Evolutionary conservation across 2,113 vertebrate genomes (phyloP), one percentile per base, ranked within the genome.

Genomic region (Solea senegalensis): DNA sequence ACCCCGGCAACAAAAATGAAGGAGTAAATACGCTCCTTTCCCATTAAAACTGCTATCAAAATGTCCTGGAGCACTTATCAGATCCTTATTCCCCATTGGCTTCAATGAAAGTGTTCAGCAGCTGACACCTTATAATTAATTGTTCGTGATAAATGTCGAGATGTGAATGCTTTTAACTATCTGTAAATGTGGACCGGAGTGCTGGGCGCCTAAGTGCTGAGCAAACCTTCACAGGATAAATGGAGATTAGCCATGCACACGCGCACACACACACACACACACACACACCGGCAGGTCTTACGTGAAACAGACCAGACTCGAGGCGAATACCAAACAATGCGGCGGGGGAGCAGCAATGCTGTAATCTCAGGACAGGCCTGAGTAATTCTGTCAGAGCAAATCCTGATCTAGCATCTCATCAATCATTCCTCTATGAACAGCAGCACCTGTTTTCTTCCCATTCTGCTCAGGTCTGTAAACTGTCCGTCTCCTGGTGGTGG

Each of bases 221-320:
- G 81, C 69, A 77, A 76, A 84, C 69, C 45, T 65, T 82, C 49
- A 21, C 76, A 65, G 74, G 80, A 85, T 86, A 82, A 90, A 85
- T 77, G 68, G 65, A 84, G 83, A 89, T 85, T 78, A 85, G 49
- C 78, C 73, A 73, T 43, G 59, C 52, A 59, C 44, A 50, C 64
- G 21, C 43, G 49, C 51, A 53, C 52, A 58, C 43, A 14, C 21
- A 40, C 78, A 61, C 50, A 28, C 48, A 58, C 66, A 40, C 60
- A 39, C 45, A 39, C 27, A 60, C 40, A 44, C 51, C 51, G 55
- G 77, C 53, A 70, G 74, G 79, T 69, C 65, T 64, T 82, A 68
- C 8, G 72, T 77, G 76, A 83, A 81, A 84, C 69, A 76, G 14
- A 53, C 60, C 66, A 62, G 50, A 69, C 76, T 73, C 59, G 7